These are phyloP conservation scores for Aphodius sticticus DNA, from an alignment of 2,888 invertebrate species.

Conservation along the genomic window DNA sequence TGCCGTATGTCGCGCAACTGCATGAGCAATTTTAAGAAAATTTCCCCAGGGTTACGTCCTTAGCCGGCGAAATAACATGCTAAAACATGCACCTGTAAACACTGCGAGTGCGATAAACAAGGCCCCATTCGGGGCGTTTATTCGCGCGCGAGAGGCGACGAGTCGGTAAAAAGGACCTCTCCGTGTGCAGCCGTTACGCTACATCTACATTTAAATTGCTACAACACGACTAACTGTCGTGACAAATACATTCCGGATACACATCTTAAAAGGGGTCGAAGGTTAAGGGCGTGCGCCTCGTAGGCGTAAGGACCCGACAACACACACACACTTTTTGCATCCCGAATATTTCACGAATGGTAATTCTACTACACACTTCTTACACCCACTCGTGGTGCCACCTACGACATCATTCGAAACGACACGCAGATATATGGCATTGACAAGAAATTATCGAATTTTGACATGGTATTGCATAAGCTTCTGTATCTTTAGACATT, in stretches of 20 bases:
- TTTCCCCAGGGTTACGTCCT: constrained; percentile 24
- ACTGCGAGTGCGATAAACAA: constrained; percentile 24
- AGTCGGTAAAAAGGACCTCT: constrained; percentile 15
- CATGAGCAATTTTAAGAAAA: constrained; percentile 21
- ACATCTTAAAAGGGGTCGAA: constrained; percentile 44
- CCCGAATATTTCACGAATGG: neutral
- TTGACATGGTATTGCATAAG: too few relatives aligned
- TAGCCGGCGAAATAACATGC: constrained; percentile 23
- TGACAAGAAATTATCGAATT: too few relatives aligned
- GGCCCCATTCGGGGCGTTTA: constrained; percentile 14
- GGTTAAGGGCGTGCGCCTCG: constrained; percentile 40
- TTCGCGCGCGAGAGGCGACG: constrained; percentile 8
- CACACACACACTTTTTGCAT: neutral
- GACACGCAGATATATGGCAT: neutral
- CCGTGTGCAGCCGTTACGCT: constrained; percentile 28
- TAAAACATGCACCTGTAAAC: constrained; percentile 28
- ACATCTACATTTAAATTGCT: constrained; percentile 54
- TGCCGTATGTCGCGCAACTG: neutral
- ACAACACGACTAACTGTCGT: constrained; percentile 52
- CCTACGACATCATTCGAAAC: neutral
- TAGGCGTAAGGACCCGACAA: constrained; percentile 34
- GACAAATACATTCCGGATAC: constrained; percentile 54
- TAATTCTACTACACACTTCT: neutral
- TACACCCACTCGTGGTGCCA: neutral
- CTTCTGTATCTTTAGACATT: too few relatives aligned